Conservation (phyloP, 1,140 invertebrate genomes). For the Pollicipes pollicipes region DNA sequence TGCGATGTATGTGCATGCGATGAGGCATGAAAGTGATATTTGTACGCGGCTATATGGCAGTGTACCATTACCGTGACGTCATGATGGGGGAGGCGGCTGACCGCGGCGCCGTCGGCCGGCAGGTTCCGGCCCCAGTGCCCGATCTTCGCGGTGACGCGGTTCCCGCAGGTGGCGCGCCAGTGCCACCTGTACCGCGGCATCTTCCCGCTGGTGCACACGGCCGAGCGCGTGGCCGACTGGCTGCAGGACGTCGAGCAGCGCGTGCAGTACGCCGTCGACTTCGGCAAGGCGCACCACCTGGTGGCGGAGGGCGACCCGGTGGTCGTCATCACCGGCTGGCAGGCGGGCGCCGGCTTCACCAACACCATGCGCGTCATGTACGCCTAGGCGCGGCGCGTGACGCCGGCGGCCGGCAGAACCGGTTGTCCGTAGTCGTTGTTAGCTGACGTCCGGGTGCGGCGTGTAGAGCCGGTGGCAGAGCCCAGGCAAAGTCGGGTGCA, state of each 20-base stretch:
- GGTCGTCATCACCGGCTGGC: conserved; percentile 90
- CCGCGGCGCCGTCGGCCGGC: neutral
- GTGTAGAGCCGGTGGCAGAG: too few relatives aligned
- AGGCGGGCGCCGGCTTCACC: conserved; percentile 84
- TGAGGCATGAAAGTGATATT: neutral
- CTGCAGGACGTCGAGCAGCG: conserved; percentile 54
- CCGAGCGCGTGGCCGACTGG: conserved; percentile 29
- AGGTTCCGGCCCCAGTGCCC: conserved; percentile 81
- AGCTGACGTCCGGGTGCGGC: too few relatives aligned
- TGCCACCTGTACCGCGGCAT: too few relatives aligned
- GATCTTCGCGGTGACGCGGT: conserved; percentile 85
- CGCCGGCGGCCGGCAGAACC: too few relatives aligned
- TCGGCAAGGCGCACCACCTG: conserved; percentile 78
- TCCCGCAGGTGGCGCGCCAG: too few relatives aligned
- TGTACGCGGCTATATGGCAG: neutral
- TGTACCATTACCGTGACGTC: neutral
- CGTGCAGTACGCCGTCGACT: conserved; percentile 67
- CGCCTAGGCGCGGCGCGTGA: too few relatives aligned
- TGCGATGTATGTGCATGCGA: neutral
- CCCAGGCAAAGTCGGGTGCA: too few relatives aligned
- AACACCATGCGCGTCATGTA: conserved; percentile 91
- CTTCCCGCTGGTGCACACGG: conserved; percentile 46
- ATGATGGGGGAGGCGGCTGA: neutral
- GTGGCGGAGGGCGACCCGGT: conserved; percentile 71
- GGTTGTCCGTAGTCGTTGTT: too few relatives aligned